These are phyloP conservation scores for Cyrtodaria siliqua DNA, from an alignment of 2,888 invertebrate species.

Conservation along the genomic window DNA sequence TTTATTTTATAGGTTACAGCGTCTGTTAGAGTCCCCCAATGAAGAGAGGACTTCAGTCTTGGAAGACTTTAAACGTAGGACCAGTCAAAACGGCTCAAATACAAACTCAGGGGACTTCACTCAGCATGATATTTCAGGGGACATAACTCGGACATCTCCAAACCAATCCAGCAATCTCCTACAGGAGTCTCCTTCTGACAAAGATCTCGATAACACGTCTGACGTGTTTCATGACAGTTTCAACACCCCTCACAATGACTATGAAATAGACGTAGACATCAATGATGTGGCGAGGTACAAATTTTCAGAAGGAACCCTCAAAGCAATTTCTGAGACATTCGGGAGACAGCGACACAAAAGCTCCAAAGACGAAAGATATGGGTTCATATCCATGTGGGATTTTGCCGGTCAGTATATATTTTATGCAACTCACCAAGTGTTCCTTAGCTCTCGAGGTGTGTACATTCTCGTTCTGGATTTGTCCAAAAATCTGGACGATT, in stretches of 20 bases:
- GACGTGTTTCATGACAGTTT: too few species aligned
- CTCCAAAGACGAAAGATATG: conserved; percentile 31
- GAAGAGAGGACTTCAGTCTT: conserved; percentile 46
- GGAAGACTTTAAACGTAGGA: conserved; percentile 47
- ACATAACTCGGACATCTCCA: not conserved
- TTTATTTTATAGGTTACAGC: conserved; percentile 20
- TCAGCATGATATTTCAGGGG: not conserved
- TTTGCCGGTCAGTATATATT: conserved; percentile 64
- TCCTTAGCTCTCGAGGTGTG: conserved; percentile 50
- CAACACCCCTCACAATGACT: not conserved
- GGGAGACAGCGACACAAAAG: conserved; percentile 25
- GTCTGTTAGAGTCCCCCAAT: conserved; percentile 55
- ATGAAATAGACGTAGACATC: conserved; percentile 25
- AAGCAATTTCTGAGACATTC: conserved; percentile 46
- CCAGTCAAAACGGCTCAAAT: not conserved
- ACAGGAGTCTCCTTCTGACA: too few species aligned
- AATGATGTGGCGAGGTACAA: conserved; percentile 54
- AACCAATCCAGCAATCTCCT: too few species aligned
- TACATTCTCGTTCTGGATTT: conserved; percentile 55
- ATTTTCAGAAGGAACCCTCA: conserved; percentile 56
- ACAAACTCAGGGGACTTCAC: not conserved
- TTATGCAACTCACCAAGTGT: conserved; percentile 62
- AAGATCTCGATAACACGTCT: too few species aligned
- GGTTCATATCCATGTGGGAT: conserved; percentile 60
- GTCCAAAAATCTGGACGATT: conserved; percentile 48